A percentile compares a stretch with the other conserved stretches of the same genome.
These are phyloP conservation scores for Trissoscelio sp. DNA, from an alignment of 2,888 invertebrate genomes.

Conservation along the genomic window DNA sequence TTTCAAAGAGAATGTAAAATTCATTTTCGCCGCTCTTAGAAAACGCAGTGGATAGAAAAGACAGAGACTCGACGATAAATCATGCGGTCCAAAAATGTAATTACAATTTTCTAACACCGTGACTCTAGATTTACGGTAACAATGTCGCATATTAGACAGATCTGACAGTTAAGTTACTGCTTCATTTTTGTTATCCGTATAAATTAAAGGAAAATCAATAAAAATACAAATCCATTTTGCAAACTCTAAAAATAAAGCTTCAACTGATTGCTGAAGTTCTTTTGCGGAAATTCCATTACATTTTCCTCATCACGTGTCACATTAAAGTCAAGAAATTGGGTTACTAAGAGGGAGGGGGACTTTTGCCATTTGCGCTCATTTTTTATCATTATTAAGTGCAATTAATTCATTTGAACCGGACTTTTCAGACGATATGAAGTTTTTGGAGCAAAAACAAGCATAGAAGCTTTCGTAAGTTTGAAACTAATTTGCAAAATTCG, in stretches of 20 bases:
- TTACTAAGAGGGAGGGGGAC: no score
- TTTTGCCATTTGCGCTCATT: no score
- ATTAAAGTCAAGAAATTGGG: no score
- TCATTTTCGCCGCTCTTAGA: constrained; percentile 27
- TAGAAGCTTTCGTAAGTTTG: neutral
- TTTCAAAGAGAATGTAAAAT: constrained; percentile 49
- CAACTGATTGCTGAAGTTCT: no score
- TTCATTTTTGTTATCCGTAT: constrained; percentile 3
- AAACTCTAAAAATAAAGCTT: no score
- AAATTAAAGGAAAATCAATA: neutral
- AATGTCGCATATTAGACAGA: constrained; percentile 65
- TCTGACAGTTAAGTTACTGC: constrained; percentile 49
- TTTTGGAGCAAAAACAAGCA: neutral
- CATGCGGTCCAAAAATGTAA: constrained; percentile 60
- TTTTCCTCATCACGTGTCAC: no score
- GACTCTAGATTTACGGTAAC: constrained; percentile 57
- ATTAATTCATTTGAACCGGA: neutral
- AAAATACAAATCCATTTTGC: no score
- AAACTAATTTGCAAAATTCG: constrained; percentile 32
- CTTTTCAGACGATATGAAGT: neutral
- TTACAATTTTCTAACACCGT: constrained; percentile 61
- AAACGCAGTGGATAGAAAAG: constrained; percentile 29
- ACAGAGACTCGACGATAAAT: constrained; percentile 51
- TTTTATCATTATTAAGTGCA: no score
- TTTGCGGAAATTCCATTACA: neutral